Evolutionary conservation across 2,888 invertebrate genomes (phyloP), one percentile per base, ranked within the genome.

Genomic region (Chrysina gloriosa): DNA sequence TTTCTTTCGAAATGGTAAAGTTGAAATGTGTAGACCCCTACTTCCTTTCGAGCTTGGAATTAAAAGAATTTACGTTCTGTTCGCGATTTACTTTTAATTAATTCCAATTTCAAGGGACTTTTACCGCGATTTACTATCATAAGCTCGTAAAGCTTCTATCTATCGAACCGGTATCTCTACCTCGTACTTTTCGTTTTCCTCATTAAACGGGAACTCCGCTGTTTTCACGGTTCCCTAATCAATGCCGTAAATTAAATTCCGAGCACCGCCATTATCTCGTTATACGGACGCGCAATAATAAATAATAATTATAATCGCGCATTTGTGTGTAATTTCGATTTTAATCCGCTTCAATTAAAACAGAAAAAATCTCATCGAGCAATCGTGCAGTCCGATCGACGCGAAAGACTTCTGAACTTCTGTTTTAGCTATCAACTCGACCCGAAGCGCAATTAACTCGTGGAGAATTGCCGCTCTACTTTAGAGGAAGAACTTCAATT

Each of bases 401-500:
- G 7, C 7, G 50, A 29, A 42, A 27, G 19, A 39, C 39, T 39
- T 39, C 39, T 39, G 39, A 16, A 29, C 29, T 31, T 19, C 52
- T 27, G 14, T 42, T 42, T 42, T 14, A 42, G 14, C 19, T 19
- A 42, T 42, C 3, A 4, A 16, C 16, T 42, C 42, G 16, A 14
- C 42, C 19, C 14, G 19, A 29, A 7, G 7, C 52, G 42, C 42
- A 42, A 42, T 42, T 42, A 42, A 19, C 42, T 52, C 29, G 56
- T 36, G 23, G 58, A 58, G 11, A 42, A 58, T 21, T 11, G 25
- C 39, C 58, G 39, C 42, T 58, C 39, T 27, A 58, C 11, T 42
- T 58, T 58, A 58, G 27, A 25, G 14, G 39, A 27, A 39, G 58
- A 39, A 39, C 58, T 58, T 39, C 58, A 58, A 58, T 58, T 58